phyloP scores from a whole-genome alignment of 2,113 vertebrate genomes.

The Echinops telfairi region DNA sequence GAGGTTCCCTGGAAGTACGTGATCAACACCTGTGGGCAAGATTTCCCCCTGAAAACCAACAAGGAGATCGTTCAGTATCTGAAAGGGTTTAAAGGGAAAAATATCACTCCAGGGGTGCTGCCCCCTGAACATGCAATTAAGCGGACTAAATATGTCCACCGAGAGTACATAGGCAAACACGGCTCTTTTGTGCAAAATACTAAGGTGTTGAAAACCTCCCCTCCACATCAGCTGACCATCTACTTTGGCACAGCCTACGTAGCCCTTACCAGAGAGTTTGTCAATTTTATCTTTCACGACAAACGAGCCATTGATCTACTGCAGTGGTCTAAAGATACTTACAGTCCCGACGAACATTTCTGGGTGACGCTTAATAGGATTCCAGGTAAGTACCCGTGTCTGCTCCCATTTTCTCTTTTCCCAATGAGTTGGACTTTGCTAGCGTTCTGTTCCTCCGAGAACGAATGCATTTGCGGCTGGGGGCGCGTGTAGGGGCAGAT shows the following conservation, averaged over 20 bases:
- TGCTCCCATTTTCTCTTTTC: not conserved
- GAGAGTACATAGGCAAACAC: slow-evolving; percentile 30
- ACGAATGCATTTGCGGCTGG: not conserved
- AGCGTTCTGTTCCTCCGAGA: not conserved
- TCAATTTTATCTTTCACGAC: slow-evolving; percentile 82
- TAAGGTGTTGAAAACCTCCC: slow-evolving; percentile 63
- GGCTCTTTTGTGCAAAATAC: slow-evolving; percentile 73
- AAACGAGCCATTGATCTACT: slow-evolving; percentile 82
- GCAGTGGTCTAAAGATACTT: slow-evolving; percentile 86
- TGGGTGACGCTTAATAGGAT: slow-evolving; percentile 88
- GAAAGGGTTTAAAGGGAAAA: slow-evolving; percentile 83
- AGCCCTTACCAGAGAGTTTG: slow-evolving; percentile 84
- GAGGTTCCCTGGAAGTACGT: slow-evolving; percentile 79
- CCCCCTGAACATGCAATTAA: slow-evolving; percentile 52
- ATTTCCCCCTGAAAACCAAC: slow-evolving; percentile 87
- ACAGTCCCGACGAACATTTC: slow-evolving; percentile 87
- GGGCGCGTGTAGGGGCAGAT: not conserved
- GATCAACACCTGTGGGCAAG: slow-evolving; percentile 87
- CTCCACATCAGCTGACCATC: slow-evolving; percentile 85
- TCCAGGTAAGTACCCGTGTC: slow-evolving; percentile 77
- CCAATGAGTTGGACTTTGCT: not conserved
- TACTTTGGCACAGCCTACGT: slow-evolving; percentile 88
- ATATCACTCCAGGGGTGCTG: slow-evolving; percentile 85
- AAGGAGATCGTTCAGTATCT: slow-evolving; percentile 82
- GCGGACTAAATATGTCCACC: slow-evolving; percentile 80